Evolutionary conservation across 1,140 invertebrate genomes (phyloP), one percentile per base, ranked within the genome.

Genomic region (Solen grandis): DNA sequence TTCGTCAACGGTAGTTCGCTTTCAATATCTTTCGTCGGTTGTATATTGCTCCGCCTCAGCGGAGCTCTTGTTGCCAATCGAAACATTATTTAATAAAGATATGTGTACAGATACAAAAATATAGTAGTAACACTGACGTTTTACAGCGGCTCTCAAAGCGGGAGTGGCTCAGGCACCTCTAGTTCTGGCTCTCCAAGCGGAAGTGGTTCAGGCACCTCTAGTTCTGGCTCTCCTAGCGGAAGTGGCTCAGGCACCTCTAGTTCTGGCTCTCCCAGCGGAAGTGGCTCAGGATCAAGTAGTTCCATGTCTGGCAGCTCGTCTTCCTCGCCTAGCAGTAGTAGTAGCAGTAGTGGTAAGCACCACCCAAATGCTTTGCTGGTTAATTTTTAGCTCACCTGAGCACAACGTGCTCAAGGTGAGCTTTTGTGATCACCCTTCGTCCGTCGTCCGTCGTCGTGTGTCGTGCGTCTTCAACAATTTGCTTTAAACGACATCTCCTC

Each of bases 201-300:
- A 1, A 52, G 41, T 54, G 27, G 68, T 5, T 25, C 33, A 1
- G 46, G 57, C 19, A 46, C 72, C 5, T 29, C 72, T 8, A 27
- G 57, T 52, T 35, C 57, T 27, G 54, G 72, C 25, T 41, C 57
- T n/a, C 50, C 57, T 35, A 38, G 72, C 16, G 50, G 68, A 41
- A 35, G 63, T 46, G 25, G 22, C 33, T 60, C 57, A 16, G n/a
- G n/a, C n/a, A n/a, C n/a, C n/a, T n/a, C n/a, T n/a, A 29, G 72
- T 75, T 10, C 36, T 19, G 38, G 29, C 52, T 57, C 69, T n/a
- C 38, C 69, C 16, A 35, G 22, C 38, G 50, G 22, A 55, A 38
- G 69, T 38, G 29, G 13, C 33, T 38, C 35, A 10, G 63, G 63
- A n/a, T n/a, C n/a, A 5, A 33, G 63, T 46, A 38, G 35, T 38